These are phyloP conservation scores for Nomia melanderi DNA, from an alignment of 1,140 invertebrate species.

Conservation along the genomic window DNA sequence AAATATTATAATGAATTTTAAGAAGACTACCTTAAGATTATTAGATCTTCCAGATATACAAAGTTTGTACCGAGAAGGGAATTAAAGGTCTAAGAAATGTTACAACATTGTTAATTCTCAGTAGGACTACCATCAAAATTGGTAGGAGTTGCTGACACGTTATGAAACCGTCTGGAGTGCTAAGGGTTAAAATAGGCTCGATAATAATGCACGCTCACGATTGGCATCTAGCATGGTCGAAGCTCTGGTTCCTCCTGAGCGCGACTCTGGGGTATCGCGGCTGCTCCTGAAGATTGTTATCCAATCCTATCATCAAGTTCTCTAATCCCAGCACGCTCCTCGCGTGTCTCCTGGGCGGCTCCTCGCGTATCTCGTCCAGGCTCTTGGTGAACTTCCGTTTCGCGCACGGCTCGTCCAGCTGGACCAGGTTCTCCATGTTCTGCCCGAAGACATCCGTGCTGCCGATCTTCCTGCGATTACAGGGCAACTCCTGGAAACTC, in stretches of 20 bases:
- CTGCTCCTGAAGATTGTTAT: constrained; percentile 32
- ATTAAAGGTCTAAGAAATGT: no score
- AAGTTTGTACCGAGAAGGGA: no score
- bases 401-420: constrained; percentile 63
- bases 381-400: constrained; percentile 72
- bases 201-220: constrained; percentile 15
- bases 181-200: no score
- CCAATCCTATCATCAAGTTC: constrained; percentile 50
- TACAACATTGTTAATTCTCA: no score
- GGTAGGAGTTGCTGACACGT: no score
- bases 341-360: constrained; percentile 61
- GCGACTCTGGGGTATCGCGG: constrained; percentile 54
- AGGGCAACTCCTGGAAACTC: constrained; percentile 34
- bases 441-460: constrained; percentile 75
- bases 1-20: no score
- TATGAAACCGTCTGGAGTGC: no score
- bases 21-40: no score
- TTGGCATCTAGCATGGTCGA: constrained; percentile 70
- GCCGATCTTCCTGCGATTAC: constrained; percentile 67
- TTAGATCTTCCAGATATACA: no score
- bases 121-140: no score
- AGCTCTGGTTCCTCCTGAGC: constrained; percentile 76
- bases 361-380: constrained; percentile 75
- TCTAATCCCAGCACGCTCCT: constrained; percentile 65
- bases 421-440: constrained; percentile 75